Base-by-base conservation (phyloP, 2,113 vertebrate species). In the Hystrix brachyura region DNA sequence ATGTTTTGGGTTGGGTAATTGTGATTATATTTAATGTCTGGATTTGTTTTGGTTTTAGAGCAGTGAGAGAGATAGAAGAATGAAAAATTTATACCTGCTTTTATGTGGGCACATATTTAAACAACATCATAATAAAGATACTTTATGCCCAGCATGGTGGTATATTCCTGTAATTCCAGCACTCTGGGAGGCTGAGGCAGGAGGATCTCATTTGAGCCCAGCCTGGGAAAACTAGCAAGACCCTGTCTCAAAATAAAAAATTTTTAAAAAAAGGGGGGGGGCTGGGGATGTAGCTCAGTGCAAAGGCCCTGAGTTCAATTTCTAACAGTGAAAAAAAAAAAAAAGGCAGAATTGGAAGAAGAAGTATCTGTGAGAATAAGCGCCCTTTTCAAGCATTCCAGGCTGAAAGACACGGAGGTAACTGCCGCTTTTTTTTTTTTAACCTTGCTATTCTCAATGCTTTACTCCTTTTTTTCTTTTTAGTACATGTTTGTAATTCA, bases 341-440 rank as follows among this genome's bases (percentile, higher is more conserved):
- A 62, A 62, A 17, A 62, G 83, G 59, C 5, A 0, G 34, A 3
- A 32, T 8, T 12, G 91, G 55, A 34, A n/a, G 15, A 7, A 4
- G 25, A 12, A 5, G 23, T 4, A 0, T 32, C 48, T 34, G 32
- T 27, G 23, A 19, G 80, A 57, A 48, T 1, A 18, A 0, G 38
- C 14, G 59, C 18, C 29, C 38, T 55, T 78, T 69, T 11, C 84
- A 48, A 74, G 32, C 7, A 3, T 0, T 11, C n/a, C 21, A 5
- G 34, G 62, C 25, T 60, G 65, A 74, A 62, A 91, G 90, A 88
- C 72, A 13, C 18, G 0, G 72, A 19, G 2, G 60, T 29, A 0
- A 14, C 1, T 4, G 14, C 14, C 9, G 4, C 48, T 18, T 15
- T 48, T 38, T 38, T 38, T 38, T 38, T 38, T 38, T 38, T 38